Conservation (phyloP, 2,888 invertebrate species). For the Miltochrista miniata region DNA sequence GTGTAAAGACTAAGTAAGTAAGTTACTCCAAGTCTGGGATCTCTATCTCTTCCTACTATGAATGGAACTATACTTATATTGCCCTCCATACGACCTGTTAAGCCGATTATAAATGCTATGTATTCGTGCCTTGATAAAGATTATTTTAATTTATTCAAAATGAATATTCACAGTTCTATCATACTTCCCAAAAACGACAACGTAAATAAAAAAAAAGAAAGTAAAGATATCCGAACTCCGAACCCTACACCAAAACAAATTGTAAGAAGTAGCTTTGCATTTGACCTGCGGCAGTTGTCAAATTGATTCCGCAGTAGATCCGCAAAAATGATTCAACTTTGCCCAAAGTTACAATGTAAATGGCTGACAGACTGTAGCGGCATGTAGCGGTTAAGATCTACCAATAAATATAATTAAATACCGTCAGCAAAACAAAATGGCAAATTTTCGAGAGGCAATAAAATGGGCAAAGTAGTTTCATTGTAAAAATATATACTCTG, state of each 20-base stretch:
- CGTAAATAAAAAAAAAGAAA: too few relatives aligned
- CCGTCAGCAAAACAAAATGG: not conserved
- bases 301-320: conserved; percentile 35
- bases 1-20: too few relatives aligned
- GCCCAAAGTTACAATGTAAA: conserved; percentile 24
- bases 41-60: too few relatives aligned
- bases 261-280: conserved; percentile 23
- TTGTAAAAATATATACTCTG: too few relatives aligned
- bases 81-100: too few relatives aligned
- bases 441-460: not conserved
- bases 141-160: too few relatives aligned
- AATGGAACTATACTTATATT: too few relatives aligned
- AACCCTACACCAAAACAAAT: not conserved
- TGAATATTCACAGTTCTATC: not conserved
- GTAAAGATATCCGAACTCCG: too few relatives aligned
- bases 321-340: conserved; percentile 39
- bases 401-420: conserved; percentile 11
- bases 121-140: too few relatives aligned
- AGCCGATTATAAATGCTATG: too few relatives aligned
- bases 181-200: not conserved
- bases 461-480: too few relatives aligned
- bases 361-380: conserved; percentile 19
- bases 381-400: conserved; percentile 20
- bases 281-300: conserved; percentile 32
- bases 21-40: too few relatives aligned